These are phyloP conservation scores for Clupea harengus DNA, from an alignment of 2,113 vertebrate genomes.

Conservation along the genomic window DNA sequence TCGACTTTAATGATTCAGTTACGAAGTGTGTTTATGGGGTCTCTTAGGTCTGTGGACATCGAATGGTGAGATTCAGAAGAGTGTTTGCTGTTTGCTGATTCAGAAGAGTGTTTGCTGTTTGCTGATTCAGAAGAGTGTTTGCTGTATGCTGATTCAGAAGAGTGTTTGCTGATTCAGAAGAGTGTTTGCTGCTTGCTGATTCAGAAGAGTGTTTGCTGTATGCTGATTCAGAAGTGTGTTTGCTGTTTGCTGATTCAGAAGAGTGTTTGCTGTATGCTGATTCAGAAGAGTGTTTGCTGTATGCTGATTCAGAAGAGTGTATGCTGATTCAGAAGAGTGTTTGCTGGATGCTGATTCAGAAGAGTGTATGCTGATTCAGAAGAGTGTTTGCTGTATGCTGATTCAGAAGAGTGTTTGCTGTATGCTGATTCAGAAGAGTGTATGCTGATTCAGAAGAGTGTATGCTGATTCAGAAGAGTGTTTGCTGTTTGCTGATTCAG, in stretches of 20 bases:
- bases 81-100: background rate
- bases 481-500: too few species aligned
- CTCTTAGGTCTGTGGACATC: background rate
- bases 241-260: too few species aligned
- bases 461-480: too few species aligned
- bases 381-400: background rate
- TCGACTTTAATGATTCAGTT: slow-evolving; percentile 45
- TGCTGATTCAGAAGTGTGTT: too few species aligned
- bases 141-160: background rate
- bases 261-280: too few species aligned
- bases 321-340: background rate
- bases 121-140: background rate
- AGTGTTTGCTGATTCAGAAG: background rate
- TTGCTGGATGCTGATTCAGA: too few species aligned
- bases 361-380: background rate
- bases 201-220: too few species aligned
- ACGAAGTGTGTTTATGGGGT: background rate
- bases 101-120: background rate
- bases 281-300: too few species aligned
- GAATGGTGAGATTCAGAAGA: background rate
- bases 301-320: too few species aligned
- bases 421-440: background rate
- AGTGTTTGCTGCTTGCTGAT: background rate
- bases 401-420: background rate
- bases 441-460: background rate